Base-by-base conservation (phyloP, 2,113 vertebrate species). In the Hypomesus transpacificus region DNA sequence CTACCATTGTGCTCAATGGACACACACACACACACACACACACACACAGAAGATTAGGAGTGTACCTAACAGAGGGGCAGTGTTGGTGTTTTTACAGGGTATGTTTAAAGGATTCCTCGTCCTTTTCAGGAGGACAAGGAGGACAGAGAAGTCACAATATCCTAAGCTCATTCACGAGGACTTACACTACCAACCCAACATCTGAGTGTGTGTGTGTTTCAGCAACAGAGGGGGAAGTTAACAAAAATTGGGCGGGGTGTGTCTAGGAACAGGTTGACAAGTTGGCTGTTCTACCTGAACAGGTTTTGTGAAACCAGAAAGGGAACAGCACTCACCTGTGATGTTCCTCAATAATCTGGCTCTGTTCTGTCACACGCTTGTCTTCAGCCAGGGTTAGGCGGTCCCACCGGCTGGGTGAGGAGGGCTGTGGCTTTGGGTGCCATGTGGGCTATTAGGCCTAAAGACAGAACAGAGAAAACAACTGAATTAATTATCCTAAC, bases 261-360 rank as follows among this genome's bases (percentile, higher is more conserved):
- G 31, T 66, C 79, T 74, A 2, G 18, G 66, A 79, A 61, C 50
- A 28, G 79, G 58, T 68, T 79, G 82, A 75, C 80, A 79, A 76
- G 69, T 75, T 59, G 74, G 75, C 73, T 66, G 24, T 65, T 75
- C 86, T 75, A 80, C 79, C 85, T 80, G 84, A 89, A 90, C 87
- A 84, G 82, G 85, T 89, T 89, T 87, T 83, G 68, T 78, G 62
- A 75, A 82, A 80, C 73, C 50, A 71, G 54, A 66, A 64, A 66
- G 54, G 70, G 68, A 82, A 76, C 57, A 76, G 80, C 80, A 77
- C 75, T 71, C 17, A 60, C 57, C 3, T 2, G 28, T 24, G 13
- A 60, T 24, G 60, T 62, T 60, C 58, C 58, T 60, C 70, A 58
- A 4, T 60, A 24, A 6, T 61, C 4, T 28, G 16, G 59, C 14